phyloP scores from a whole-genome alignment of 1,140 invertebrate species.

The Ips typographus region DNA sequence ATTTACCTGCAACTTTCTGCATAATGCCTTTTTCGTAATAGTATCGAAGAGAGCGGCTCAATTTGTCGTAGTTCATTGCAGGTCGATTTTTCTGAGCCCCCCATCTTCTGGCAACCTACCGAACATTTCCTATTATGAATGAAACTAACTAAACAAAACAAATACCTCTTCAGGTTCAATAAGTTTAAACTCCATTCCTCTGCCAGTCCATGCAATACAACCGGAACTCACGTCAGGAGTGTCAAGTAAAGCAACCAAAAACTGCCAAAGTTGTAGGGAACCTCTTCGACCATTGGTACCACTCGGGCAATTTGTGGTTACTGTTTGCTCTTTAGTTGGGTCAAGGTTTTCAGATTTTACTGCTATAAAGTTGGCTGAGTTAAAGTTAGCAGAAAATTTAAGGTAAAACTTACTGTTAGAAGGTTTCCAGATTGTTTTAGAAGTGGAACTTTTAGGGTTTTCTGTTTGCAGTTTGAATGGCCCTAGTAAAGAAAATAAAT shows the following conservation, averaged over 20 bases:
- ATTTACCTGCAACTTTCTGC: constrained; percentile 89
- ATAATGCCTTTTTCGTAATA: constrained; percentile 99
- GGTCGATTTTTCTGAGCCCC: constrained; percentile 86
- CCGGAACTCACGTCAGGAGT: constrained; percentile 77
- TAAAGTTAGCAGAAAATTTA: background rate
- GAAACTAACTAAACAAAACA: background rate
- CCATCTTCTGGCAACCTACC: constrained; percentile 77
- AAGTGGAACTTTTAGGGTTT: too few species aligned
- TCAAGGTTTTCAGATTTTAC: background rate
- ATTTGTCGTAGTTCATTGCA: constrained; percentile 97
- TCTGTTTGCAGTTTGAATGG: too few species aligned
- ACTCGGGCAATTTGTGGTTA: background rate
- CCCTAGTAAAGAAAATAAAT: too few species aligned
- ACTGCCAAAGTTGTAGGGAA: constrained; percentile 92
- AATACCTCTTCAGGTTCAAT: constrained; percentile 90
- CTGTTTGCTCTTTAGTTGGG: too few species aligned
- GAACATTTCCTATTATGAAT: constrained; percentile 9
- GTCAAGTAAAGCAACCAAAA: constrained; percentile 85
- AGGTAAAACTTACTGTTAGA: background rate
- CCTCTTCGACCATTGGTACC: constrained; percentile 63
- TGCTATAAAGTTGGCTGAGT: background rate
- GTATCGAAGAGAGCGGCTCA: constrained; percentile 88
- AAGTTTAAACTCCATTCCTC: constrained; percentile 92
- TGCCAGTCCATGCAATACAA: constrained; percentile 93
- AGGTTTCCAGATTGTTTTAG: too few species aligned